Base-by-base conservation (phyloP, 1,140 invertebrate genomes). In the Cotesia glomerata region DNA sequence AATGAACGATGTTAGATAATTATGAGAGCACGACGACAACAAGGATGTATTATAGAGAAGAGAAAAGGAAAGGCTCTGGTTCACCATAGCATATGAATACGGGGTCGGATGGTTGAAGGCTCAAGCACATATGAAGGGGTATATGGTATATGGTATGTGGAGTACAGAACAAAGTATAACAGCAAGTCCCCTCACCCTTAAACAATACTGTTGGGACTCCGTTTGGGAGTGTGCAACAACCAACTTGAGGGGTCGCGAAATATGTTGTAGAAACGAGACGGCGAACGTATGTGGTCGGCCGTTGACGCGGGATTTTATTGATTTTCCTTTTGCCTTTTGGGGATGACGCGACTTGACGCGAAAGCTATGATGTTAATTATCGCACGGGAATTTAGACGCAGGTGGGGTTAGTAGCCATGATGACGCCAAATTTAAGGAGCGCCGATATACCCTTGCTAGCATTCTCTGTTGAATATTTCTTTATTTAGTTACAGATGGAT, bases 261-360 rank as follows among this genome's bases (percentile, higher is more conserved):
- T 52, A 67, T 54, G 65, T 52, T 54, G 65, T 52, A 34, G 65
- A 67, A 35, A 54, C 45, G 65, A 52, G 65, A 67, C 65, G 39
- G 65, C 16, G 9, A 67, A 67, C 65, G 65, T 67, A 67, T 67
- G 65, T 67, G 65, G 65, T 67, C 51, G 65, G 65, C 65, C 45
- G 39, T 67, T 67, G 65, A 67, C 65, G 65, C 49, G 39, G 45
- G 45, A 67, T 67, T 67, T 67, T 67, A 67, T 67, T 67, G 65
- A 67, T 67, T 67, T 67, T 67, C 65, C 26, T 39, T 63, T 64
- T 9, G 62, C 62, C 62, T 67, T 67, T 67, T 67, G 65, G 65
- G 49, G 65, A 54, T 34, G 45, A 67, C 45, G 14, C 8, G 65
- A 67, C 49, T 26, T 39, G 36, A 67, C 26, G n/a, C 14, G 26